Conservation (phyloP, 2,888 invertebrate species). For the Spatulosminthurus flaviceps region DNA sequence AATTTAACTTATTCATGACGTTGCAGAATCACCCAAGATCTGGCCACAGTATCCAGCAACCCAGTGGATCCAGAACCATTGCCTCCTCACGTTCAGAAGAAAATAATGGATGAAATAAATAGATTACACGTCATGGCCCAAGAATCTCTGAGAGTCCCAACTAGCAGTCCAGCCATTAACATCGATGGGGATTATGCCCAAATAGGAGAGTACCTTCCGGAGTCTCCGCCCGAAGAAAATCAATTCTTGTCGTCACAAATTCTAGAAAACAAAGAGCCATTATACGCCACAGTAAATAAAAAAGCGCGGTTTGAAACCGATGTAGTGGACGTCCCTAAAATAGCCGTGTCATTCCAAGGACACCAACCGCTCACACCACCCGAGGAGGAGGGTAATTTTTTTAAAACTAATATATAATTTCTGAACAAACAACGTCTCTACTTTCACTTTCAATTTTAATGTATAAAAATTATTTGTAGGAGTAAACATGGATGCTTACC, state of each 20-base stretch:
- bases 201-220: not conserved
- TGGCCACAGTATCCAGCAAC: not conserved
- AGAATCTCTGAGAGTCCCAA: not conserved
- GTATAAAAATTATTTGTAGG: not conserved
- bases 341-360: not conserved
- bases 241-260: not conserved
- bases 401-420: too few species aligned
- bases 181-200: too few species aligned
- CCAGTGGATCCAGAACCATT: conserved; percentile 15
- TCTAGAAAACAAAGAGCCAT: not conserved
- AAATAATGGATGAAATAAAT: not conserved
- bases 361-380: not conserved
- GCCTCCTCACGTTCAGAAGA: conserved; percentile 3
- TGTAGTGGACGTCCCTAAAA: not conserved
- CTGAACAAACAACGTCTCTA: too few species aligned
- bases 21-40: too few species aligned
- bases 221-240: not conserved
- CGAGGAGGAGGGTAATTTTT: not conserved
- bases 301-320: not conserved
- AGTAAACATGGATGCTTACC: not conserved
- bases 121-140: not conserved
- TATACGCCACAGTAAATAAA: not conserved
- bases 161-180: not conserved
- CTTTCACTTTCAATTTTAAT: not conserved
- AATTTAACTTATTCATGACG: too few species aligned